Evolutionary conservation across 2,797 vertebrate genomes (phyloP).

Genomic region (Acanthiza pusilla): DNA sequence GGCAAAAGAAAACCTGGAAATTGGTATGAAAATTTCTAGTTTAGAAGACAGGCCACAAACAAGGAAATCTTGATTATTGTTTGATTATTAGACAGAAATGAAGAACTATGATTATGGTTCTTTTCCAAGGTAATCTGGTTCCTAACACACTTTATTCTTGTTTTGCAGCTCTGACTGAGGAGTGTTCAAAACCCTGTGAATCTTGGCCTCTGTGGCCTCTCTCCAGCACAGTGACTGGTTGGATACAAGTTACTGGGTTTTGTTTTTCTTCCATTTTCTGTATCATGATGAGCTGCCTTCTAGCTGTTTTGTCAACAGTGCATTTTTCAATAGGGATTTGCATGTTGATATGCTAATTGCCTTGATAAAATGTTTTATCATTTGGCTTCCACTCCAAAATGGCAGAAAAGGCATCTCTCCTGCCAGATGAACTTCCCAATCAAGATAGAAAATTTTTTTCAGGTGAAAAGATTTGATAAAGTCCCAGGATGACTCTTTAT

Average conservation of each 20-base stretch:
- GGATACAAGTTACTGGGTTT: neutral
- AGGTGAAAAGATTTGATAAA: neutral
- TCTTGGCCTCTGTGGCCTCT: neutral
- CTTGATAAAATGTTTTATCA: neutral
- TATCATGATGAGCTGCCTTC: neutral
- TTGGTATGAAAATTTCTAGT: neutral
- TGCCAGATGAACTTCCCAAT: neutral
- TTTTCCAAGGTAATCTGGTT: neutral
- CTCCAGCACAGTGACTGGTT: neutral
- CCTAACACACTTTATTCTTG: neutral
- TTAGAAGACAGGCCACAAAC: neutral
- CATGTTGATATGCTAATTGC: neutral
- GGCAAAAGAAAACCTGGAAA: neutral
- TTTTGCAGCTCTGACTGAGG: neutral
- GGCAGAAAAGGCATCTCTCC: neutral
- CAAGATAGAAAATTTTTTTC: neutral
- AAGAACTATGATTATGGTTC: neutral
- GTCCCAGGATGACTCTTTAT: neutral
- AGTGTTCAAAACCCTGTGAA: neutral
- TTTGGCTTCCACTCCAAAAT: neutral
- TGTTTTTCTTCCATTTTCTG: neutral
- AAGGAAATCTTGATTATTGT: neutral
- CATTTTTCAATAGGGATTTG: neutral
- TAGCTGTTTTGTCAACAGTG: neutral
- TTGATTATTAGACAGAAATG: neutral